Base-by-base conservation (phyloP, 2,888 invertebrate species). In the Isotomurus palustris region DNA sequence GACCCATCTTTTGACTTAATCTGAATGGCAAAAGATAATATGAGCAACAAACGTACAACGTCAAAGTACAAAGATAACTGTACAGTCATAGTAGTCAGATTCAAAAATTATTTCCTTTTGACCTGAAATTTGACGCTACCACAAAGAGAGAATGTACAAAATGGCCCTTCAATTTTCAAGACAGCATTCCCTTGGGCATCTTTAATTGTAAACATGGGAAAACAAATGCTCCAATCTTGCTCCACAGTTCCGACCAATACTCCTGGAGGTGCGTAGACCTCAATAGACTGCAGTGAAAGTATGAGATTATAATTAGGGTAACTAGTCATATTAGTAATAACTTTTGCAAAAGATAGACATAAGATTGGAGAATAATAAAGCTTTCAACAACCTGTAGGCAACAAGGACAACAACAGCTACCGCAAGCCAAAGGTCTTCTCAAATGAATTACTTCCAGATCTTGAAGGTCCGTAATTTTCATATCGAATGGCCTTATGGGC, bases 391-490 rank as follows among this genome's bases (percentile, higher is more conserved):
- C 84, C 80, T 85, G 85, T 61, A 87, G 78, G 77, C 90, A 92
- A 76, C 93, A 92, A 0, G 91, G 91, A 71, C 87, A 93, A 72
- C 83, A 86, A 73, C 93, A 94, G 5, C 84, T 82, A 67, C 84
- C 83, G 74, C 91, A 93, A 3, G 88, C 85, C 41, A 90, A 76
- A 0, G 91, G 89, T 29, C 94, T 83, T 71, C 85, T 78, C 62
- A 95, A 78, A 73, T 90, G 88, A 70, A 95, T 87, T 32, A 94
- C 85, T 82, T 94, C 90, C 71, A 86, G 86, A 66, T 83, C 83
- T 69, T 81, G 84, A 74, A 85, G 86, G 75, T 94, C 93, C 73
- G 86, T 79, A 57, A 94, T 84, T 76, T 85, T 86, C 83, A 94
- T 88, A 70, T 91, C 88, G 73, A 92, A 93, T 1, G 89, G 87